Evolutionary conservation across 1,140 invertebrate species (phyloP).

Genomic region (Polypedilum pembai): DNA sequence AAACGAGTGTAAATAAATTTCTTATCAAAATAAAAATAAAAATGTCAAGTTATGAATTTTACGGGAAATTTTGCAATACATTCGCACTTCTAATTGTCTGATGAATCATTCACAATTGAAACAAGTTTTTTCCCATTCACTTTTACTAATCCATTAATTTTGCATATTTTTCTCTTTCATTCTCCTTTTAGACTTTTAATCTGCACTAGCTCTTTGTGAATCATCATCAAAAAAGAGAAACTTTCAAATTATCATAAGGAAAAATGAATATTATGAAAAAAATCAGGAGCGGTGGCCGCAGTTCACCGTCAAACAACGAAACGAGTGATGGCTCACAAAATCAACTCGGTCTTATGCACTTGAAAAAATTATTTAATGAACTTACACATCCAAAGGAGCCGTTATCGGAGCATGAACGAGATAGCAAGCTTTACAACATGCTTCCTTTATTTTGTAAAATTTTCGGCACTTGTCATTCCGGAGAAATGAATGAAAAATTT

Average conservation of each 20-base stretch:
- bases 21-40: not conserved
- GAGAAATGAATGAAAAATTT: constrained; percentile 93
- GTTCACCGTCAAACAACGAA: constrained; percentile 43
- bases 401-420: constrained; percentile 72
- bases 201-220: not conserved
- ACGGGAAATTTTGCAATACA: not conserved
- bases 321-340: constrained; percentile 63
- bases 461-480: constrained; percentile 79
- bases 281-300: constrained; percentile 55
- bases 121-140: not conserved
- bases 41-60: not conserved
- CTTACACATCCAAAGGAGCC: constrained; percentile 79
- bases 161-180: not conserved
- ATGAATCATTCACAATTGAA: not conserved
- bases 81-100: not conserved
- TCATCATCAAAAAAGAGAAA: not conserved
- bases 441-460: constrained; percentile 96
- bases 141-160: not conserved
- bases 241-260: not conserved
- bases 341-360: constrained; percentile 85
- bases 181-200: not conserved
- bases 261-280: constrained; percentile 80
- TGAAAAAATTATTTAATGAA: constrained; percentile 92
- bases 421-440: constrained; percentile 96
- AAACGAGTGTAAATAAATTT: not conserved